Evolutionary conservation across 2,888 invertebrate species (phyloP).

Genomic region (Euplagia quadripunctaria): DNA sequence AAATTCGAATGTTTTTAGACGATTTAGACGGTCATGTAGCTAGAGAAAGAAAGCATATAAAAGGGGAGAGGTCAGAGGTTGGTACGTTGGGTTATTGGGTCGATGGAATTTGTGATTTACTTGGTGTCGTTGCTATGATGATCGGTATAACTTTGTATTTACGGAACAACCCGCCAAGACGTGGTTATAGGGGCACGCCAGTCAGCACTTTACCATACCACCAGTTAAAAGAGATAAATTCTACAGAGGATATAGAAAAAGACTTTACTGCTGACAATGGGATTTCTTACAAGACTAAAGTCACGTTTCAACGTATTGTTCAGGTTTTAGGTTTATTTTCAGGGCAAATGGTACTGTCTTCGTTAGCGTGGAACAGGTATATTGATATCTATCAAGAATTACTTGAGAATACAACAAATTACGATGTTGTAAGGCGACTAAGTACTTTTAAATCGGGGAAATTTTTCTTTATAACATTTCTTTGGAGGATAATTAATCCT

Average conservation of each 20-base stretch:
- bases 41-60: conserved; percentile 91
- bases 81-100: conserved; percentile 93
- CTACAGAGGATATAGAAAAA: conserved; percentile 81
- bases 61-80: conserved; percentile 93
- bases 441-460: conserved; percentile 90
- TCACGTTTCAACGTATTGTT: conserved; percentile 89
- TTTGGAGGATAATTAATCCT: conserved; percentile 93
- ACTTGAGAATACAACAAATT: conserved; percentile 88
- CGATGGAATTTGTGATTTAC: conserved; percentile 93
- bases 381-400: conserved; percentile 93
- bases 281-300: conserved; percentile 90
- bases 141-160: conserved; percentile 90
- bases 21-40: conserved; percentile 96
- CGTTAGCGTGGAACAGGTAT: conserved; percentile 94
- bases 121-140: conserved; percentile 92
- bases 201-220: conserved; percentile 87
- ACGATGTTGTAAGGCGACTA: conserved; percentile 83
- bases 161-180: conserved; percentile 91
- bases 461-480: conserved; percentile 91
- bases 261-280: conserved; percentile 81
- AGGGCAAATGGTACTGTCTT: conserved; percentile 91
- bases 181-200: conserved; percentile 90
- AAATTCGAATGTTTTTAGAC: conserved; percentile 94
- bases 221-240: conserved; percentile 79
- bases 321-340: conserved; percentile 90